Evolutionary conservation across 2,797 vertebrate species (phyloP), one percentile per base, ranked within the genome.

Genomic region (Muscicapa striata): DNA sequence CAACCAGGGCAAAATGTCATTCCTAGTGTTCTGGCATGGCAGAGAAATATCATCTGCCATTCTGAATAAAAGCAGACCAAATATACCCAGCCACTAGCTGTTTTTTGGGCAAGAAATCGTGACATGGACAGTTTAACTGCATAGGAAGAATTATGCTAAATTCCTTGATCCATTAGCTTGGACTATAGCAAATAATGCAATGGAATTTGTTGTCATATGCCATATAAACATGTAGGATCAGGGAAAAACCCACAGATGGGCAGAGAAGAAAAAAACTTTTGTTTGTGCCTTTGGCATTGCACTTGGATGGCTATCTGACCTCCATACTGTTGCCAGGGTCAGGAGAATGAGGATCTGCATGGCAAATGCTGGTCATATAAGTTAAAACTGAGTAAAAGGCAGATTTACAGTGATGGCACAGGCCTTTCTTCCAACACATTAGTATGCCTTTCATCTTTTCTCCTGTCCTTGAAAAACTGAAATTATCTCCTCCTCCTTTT

Each of bases 281-380:
- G 87, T 94, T 92, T 94, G 83, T 90, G 95, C 91, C 96, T 93
- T 96, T 93, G 80, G 92, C 95, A 68, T 41, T 94, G 66, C 80
- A 87, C 70, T 94, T 90, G 92, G 85, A 94, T 88, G 80, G 85
- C 85, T 94, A 88, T 90, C 80, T 97, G 95, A 96, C 95, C 87
- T 94, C 93, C 86, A 70, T 57, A 79, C 89, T 79, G 45, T 51
- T 96, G 93, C 74, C 87, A 96, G 87, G 83, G 87, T 95, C 91
- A 97, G 78, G 36, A 93, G 57, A 94, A 91, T 38, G 89, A 87
- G 61, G 59, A 86, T 79, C 83, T 91, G 77, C 83, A 87, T 20
- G 34, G 85, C 45, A 94, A 95, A 84, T 74, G 27, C 32, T 90
- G 48, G 77, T 76, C 92, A 87, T 93, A 38, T 77, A 93, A 92